A percentile compares a stretch with the other conserved stretches of the same genome.
Conservation (phyloP, 2,113 vertebrate genomes). For the Camelus bactrianus region DNA sequence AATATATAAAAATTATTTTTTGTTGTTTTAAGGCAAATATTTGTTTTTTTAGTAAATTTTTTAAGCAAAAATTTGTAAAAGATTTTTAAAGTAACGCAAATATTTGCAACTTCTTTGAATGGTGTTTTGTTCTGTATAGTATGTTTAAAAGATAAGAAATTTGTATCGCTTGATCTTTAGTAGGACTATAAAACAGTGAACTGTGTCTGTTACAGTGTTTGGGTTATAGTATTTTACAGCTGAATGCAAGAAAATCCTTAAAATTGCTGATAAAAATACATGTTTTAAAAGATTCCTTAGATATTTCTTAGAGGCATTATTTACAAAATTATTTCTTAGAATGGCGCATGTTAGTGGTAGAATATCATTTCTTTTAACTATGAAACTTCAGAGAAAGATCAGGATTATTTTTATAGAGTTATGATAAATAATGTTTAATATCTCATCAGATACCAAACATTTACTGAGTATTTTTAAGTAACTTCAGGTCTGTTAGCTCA, state of each 20-base stretch:
- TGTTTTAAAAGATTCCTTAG: background rate
- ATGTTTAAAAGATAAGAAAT: constrained; percentile 6
- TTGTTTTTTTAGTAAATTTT: background rate
- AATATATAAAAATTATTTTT: background rate
- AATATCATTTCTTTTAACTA: background rate
- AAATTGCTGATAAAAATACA: background rate
- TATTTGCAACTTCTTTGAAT: background rate
- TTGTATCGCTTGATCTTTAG: background rate
- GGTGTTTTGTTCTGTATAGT: background rate
- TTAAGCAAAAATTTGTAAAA: background rate
- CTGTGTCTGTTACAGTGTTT: background rate
- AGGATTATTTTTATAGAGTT: background rate
- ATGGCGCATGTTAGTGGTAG: background rate
- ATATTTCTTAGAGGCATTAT: background rate
- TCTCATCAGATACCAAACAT: background rate
- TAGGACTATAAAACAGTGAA: background rate
- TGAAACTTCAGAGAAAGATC: background rate
- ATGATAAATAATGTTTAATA: background rate
- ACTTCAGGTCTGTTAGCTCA: background rate
- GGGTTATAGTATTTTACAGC: background rate
- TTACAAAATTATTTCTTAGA: background rate
- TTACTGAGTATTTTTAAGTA: background rate
- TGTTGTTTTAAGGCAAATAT: background rate
- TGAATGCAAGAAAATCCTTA: background rate
- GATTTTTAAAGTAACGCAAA: background rate